Conservation (phyloP, 2,113 vertebrate genomes). For the Heterocephalus glaber region DNA sequence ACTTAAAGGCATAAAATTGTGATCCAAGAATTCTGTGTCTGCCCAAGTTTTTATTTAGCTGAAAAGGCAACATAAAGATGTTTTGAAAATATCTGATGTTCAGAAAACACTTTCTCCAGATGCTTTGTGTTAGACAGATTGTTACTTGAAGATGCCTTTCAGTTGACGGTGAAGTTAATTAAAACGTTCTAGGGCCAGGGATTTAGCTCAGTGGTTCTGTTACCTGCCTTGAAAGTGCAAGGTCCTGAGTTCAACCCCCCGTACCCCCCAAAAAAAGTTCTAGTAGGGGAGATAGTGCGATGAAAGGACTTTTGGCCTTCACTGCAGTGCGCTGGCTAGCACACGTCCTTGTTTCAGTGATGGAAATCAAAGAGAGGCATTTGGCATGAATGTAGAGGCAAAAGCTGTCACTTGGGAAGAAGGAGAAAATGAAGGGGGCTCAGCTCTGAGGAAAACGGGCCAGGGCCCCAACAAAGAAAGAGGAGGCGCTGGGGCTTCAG, state of each 20-base stretch:
- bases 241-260: too few relatives aligned
- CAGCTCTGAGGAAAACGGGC: too few relatives aligned
- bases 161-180: not conserved
- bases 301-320: not conserved
- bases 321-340: not conserved
- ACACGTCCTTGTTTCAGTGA: not conserved
- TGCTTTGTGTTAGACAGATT: not conserved
- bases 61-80: not conserved
- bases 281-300: not conserved
- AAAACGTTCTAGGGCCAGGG: not conserved
- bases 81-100: not conserved
- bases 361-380: not conserved
- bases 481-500: not conserved
- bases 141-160: not conserved
- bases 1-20: not conserved
- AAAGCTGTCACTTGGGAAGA: not conserved
- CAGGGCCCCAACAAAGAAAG: not conserved
- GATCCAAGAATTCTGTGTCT: not conserved
- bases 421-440: not conserved
- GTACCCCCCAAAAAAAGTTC: too few relatives aligned
- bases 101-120: not conserved
- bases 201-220: too few relatives aligned
- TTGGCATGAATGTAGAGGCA: not conserved
- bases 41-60: not conserved
- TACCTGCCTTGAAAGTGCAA: too few relatives aligned